A percentile compares a stretch with the other conserved stretches of the same genome.
Conservation (phyloP, 23 tunicate species). For the Botrylloides violaceus region DNA sequence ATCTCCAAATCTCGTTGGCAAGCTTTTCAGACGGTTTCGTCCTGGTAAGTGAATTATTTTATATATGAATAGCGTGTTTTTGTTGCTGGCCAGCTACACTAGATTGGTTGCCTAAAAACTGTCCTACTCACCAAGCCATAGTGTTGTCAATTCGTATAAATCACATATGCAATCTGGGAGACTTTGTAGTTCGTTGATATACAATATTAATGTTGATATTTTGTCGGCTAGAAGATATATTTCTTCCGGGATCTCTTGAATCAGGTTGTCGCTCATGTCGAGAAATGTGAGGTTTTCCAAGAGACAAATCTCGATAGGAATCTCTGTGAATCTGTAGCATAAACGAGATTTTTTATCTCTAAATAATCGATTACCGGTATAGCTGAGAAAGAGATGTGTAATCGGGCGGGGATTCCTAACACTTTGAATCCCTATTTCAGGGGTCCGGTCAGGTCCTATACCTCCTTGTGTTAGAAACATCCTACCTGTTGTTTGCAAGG, state of each 20-base stretch:
- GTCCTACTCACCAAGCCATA: constrained; percentile 84
- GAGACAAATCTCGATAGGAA: constrained; percentile 48
- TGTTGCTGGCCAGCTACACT: too few species aligned
- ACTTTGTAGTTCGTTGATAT: constrained; percentile 45
- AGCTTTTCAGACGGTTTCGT: constrained; percentile 32
- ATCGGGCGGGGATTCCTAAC: too few species aligned
- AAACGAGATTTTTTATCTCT: too few species aligned
- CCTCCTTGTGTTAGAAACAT: too few species aligned
- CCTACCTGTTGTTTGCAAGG: constrained; percentile 71
- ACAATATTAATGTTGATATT: constrained; percentile 43
- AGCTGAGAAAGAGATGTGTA: too few species aligned
- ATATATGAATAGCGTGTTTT: background rate
- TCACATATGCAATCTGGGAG: constrained; percentile 43
- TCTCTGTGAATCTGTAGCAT: constrained; percentile 30
- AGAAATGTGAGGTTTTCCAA: constrained; percentile 52
- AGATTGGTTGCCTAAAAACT: too few species aligned
- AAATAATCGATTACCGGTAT: too few species aligned
- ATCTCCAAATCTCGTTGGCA: constrained; percentile 74
- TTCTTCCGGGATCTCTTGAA: constrained; percentile 28
- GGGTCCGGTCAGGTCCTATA: too few species aligned
- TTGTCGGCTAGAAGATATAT: constrained; percentile 37
- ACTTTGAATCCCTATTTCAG: too few species aligned
- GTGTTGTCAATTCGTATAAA: constrained; percentile 31
- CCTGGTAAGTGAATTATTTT: constrained; percentile 28
- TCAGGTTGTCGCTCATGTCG: constrained; percentile 61